Conservation (phyloP, 1,140 invertebrate species). For the Calliopsis andreniformis region DNA sequence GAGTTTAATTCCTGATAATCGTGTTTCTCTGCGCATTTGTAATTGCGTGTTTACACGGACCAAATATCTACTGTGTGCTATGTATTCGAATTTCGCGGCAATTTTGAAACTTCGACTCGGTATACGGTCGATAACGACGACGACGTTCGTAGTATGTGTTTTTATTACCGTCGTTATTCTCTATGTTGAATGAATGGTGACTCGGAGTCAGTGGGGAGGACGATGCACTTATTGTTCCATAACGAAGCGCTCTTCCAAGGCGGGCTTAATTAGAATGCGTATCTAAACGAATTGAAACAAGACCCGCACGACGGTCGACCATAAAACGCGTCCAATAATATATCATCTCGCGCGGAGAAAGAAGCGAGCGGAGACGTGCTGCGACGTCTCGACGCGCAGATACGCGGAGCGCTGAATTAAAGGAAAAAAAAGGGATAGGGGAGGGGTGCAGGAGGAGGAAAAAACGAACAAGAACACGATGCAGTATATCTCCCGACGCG, state of each 20-base stretch:
- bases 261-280: conserved; percentile 35
- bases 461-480: not conserved
- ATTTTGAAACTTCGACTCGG: no score
- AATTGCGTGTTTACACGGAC: no score
- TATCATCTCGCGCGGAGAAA: conserved; percentile 5
- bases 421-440: not conserved
- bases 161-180: not conserved
- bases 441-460: not conserved
- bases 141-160: not conserved
- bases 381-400: not conserved
- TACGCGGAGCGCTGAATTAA: not conserved
- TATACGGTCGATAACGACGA: conserved; percentile 1
- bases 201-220: not conserved
- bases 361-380: not conserved
- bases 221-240: conserved; percentile 13
- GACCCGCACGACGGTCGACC: not conserved
- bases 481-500: not conserved
- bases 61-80: no score
- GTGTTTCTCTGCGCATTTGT: not conserved
- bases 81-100: no score
- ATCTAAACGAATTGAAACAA: conserved; percentile 39
- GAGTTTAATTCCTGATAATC: not conserved
- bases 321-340: conserved; percentile 24
- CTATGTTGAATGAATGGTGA: not conserved
- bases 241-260: not conserved